Percentiles rank a stretch among this genome's conserved stretches.
Evolutionary conservation across 2,797 vertebrate genomes (phyloP).

Genomic region (Atherinosoma microstoma): DNA sequence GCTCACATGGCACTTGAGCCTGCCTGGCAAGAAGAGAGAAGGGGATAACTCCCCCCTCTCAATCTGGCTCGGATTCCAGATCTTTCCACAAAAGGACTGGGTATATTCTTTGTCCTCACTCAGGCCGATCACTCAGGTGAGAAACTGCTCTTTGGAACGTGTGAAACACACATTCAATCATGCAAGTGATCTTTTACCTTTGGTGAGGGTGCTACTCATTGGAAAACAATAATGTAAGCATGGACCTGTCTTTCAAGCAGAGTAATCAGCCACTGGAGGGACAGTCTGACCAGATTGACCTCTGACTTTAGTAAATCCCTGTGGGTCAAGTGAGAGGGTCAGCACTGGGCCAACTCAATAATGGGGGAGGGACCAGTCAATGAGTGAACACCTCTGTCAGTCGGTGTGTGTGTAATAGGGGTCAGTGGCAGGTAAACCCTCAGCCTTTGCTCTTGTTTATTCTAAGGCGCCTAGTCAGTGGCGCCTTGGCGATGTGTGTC

Average conservation of each 20-base stretch:
- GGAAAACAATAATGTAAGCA: conserved; percentile 68
- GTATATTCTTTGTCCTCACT: conserved; percentile 19
- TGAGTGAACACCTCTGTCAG: conserved; percentile 68
- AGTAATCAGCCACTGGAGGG: conserved; percentile 58
- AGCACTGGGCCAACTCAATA: conserved; percentile 61
- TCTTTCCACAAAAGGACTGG: conserved; percentile 46
- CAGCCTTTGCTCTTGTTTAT: conserved; percentile 69
- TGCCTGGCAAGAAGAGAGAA: conserved; percentile 50
- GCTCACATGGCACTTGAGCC: conserved; percentile 67
- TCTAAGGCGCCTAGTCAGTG: conserved; percentile 63
- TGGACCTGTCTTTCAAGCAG: conserved; percentile 50
- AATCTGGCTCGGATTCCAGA: conserved; percentile 42
- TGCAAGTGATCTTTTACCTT: conserved; percentile 39
- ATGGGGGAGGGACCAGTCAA: conserved; percentile 51
- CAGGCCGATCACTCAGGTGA: conserved; percentile 36
- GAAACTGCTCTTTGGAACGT: conserved; percentile 45
- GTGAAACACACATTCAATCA: conserved; percentile 47
- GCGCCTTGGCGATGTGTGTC: conserved; percentile 45
- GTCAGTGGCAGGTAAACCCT: conserved; percentile 77
- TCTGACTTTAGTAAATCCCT: conserved; percentile 70
- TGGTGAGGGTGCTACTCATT: conserved; percentile 57
- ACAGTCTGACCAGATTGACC: conserved; percentile 73
- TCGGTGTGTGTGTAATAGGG: conserved; percentile 32
- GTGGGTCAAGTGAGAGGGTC: conserved; percentile 72
- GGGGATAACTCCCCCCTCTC: conserved; percentile 35